These are phyloP conservation scores for Cyaniris semiargus DNA, from an alignment of 2,888 invertebrate genomes.

Conservation along the genomic window DNA sequence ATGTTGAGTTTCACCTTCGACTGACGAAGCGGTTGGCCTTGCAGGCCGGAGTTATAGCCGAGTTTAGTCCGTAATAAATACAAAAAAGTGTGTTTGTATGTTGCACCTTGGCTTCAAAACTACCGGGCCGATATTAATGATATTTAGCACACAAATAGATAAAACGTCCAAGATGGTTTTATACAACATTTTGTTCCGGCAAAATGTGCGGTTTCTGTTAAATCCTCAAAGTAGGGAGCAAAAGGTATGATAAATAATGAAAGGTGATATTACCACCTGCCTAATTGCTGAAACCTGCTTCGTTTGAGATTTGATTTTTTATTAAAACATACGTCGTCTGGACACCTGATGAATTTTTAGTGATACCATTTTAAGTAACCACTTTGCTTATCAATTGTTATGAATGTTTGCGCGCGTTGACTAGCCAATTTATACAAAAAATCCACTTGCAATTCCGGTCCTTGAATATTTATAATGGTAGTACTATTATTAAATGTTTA, in stretches of 20 bases:
- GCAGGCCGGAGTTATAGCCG: constrained; percentile 44
- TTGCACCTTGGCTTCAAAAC: constrained; percentile 12
- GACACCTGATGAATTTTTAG: constrained; percentile 13
- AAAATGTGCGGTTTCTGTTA: neutral
- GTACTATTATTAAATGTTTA: constrained; percentile 11
- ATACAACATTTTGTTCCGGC: neutral
- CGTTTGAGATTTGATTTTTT: constrained; percentile 28
- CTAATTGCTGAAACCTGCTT: constrained; percentile 37
- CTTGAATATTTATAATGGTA: neutral
- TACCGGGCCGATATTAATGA: neutral
- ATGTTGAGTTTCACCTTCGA: constrained; percentile 38
- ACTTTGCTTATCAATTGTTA: constrained; percentile 14
- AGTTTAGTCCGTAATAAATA: constrained; percentile 36
- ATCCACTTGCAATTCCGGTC: neutral
- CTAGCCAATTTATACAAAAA: neutral
- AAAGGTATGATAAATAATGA: constrained; percentile 35
- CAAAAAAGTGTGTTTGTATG: constrained; percentile 4
- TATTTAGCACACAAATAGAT: constrained; percentile 1
- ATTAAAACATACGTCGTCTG: constrained; percentile 1
- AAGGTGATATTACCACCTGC: constrained; percentile 39
- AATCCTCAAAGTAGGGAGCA: neutral
- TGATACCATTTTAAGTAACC: constrained; percentile 3
- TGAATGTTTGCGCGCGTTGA: neutral
- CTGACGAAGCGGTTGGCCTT: constrained; percentile 45
- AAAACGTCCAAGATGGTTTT: neutral